Conservation (phyloP, 1,140 invertebrate genomes). For the Plutomurus gul region DNA sequence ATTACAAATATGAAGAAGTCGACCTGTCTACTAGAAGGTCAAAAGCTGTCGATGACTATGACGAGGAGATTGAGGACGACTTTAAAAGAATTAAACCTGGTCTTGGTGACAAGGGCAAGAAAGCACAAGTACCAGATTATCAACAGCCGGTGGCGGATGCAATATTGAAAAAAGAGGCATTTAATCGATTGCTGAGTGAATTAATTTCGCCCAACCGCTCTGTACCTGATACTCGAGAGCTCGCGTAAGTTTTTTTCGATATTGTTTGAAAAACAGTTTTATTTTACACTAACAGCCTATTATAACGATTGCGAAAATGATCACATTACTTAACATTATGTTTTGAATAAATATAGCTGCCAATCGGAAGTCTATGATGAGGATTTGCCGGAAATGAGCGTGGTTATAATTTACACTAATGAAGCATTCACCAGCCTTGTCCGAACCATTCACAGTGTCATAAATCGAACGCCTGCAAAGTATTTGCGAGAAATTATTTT, state of each 20-base stretch:
- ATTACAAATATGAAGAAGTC: slow-evolving; percentile 47
- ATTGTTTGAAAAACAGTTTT: too few species aligned
- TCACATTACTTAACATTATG: too few species aligned
- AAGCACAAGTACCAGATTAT: slow-evolving; percentile 47
- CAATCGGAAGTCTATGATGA: slow-evolving; percentile 62
- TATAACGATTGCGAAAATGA: too few species aligned
- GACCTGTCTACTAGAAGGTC: slow-evolving; percentile 11
- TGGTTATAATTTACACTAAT: slow-evolving; percentile 88
- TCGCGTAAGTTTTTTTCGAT: slow-evolving; percentile 69
- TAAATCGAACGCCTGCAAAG: slow-evolving; percentile 74
- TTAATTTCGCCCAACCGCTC: slow-evolving; percentile 83
- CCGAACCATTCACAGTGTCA: slow-evolving; percentile 81
- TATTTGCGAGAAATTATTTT: slow-evolving; percentile 81
- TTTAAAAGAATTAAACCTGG: slow-evolving; percentile 61
- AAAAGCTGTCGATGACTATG: slow-evolving; percentile 45
- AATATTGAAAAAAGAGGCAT: slow-evolving; percentile 79
- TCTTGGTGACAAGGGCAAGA: slow-evolving; percentile 73
- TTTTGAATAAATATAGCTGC: slow-evolving; percentile 63
- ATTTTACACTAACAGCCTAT: too few species aligned
- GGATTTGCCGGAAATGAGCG: slow-evolving; percentile 64
- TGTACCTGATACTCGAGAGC: slow-evolving; percentile 78
- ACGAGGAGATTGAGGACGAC: slow-evolving; percentile 59
- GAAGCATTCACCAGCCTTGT: slow-evolving; percentile 81
- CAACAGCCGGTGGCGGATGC: slow-evolving; percentile 68
- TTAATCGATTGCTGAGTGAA: slow-evolving; percentile 87